Percentiles rank a stretch among this genome's conserved stretches.
These are phyloP conservation scores for Poicephalus meyeri DNA, from an alignment of 2,113 vertebrate genomes.

Conservation along the genomic window DNA sequence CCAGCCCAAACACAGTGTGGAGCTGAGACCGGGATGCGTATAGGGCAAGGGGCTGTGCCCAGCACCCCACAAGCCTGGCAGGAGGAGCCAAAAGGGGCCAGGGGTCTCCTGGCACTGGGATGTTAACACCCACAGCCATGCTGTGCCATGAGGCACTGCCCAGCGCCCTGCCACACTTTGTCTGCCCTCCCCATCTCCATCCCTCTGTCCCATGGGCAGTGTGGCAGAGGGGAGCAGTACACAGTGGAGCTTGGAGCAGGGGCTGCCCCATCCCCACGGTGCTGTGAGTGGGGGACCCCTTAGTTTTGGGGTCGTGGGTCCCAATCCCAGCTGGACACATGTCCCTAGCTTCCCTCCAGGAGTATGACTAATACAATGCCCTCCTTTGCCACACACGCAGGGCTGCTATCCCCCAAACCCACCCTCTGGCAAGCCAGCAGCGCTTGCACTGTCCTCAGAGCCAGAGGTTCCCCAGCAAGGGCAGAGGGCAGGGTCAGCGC, in stretches of 20 bases:
- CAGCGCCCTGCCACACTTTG: background rate
- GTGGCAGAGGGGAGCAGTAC: background rate
- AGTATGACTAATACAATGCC: fast-evolving
- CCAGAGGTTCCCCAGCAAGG: background rate
- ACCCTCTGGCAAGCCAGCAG: fast-evolving
- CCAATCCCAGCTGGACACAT: background rate
- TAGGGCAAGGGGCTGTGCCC: background rate
- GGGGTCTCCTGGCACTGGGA: background rate
- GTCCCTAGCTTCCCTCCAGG: background rate
- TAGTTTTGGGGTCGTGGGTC: background rate
- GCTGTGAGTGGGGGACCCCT: background rate
- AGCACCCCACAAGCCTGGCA: background rate
- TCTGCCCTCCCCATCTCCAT: background rate
- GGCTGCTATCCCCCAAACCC: background rate
- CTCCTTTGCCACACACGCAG: fast-evolving
- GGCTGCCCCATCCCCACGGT: background rate
- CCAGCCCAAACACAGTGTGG: fast-evolving
- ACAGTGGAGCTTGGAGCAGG: background rate
- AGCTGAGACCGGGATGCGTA: fast-evolving
- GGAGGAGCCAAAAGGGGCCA: background rate
- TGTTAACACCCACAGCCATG: background rate
- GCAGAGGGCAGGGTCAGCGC: too few relatives aligned
- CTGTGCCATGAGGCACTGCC: background rate
- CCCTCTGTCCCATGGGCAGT: background rate
- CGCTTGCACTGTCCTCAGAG: background rate